Evolutionary conservation across 2,797 vertebrate genomes (phyloP).

Genomic region (Gymnodraco acuticeps): DNA sequence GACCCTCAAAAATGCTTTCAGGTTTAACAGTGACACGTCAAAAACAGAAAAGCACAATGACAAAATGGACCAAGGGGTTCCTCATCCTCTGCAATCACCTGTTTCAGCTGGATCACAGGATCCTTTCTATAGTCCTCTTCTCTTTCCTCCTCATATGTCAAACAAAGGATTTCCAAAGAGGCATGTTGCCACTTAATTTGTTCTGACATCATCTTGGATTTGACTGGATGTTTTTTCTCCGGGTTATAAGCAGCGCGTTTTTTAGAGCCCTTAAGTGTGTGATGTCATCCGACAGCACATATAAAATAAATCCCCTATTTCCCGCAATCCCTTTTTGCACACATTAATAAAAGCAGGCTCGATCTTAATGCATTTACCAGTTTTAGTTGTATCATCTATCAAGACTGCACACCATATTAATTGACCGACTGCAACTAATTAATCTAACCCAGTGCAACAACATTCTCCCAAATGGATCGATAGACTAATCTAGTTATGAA

Average conservation of each 20-base stretch:
- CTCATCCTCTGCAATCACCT: conserved; percentile 11
- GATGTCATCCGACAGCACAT: conserved; percentile 55
- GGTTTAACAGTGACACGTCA: conserved; percentile 35
- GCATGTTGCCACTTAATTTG: conserved; percentile 60
- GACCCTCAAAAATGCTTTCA: conserved; percentile 25
- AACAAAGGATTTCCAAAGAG: conserved; percentile 47
- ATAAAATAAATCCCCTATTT: conserved; percentile 28
- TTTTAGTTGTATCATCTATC: conserved; percentile 16
- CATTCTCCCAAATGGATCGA: conserved; percentile 31
- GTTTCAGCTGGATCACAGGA: not conserved
- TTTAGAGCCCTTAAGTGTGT: conserved; percentile 58
- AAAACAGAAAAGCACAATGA: conserved; percentile 17
- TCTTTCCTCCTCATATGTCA: conserved; percentile 12
- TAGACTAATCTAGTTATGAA: conserved; percentile 48
- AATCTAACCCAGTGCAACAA: not conserved
- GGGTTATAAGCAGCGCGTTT: conserved; percentile 50
- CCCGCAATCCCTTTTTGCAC: not conserved
- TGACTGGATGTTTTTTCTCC: conserved; percentile 55
- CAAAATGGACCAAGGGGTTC: not conserved
- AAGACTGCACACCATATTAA: conserved; percentile 6
- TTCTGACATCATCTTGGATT: conserved; percentile 71
- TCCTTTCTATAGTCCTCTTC: not conserved
- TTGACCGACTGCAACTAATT: conserved; percentile 18
- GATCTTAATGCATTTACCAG: conserved; percentile 11
- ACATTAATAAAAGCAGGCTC: not conserved